These are phyloP conservation scores for Stichopus horrens DNA, from an alignment of 53 echinoderm and acorn worm species.

Conservation along the genomic window DNA sequence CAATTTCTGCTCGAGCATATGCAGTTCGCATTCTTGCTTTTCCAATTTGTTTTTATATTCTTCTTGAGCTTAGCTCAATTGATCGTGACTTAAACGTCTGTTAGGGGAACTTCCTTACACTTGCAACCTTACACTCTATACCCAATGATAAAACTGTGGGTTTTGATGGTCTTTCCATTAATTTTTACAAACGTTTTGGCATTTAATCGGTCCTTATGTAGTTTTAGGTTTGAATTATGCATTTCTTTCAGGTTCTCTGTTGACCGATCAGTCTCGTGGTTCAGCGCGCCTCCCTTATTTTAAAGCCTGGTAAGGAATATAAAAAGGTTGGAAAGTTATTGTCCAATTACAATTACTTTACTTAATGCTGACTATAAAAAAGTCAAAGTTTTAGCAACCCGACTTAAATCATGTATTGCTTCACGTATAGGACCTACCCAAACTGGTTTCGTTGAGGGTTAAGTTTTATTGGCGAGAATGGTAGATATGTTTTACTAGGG, in stretches of 20 bases:
- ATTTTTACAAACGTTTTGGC: constrained; percentile 15
- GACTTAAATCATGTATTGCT: not conserved
- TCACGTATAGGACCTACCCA: not conserved
- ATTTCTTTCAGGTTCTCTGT: not conserved
- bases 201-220: not conserved
- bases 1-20: too few relatives aligned
- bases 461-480: constrained; percentile 11
- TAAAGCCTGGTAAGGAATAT: not conserved
- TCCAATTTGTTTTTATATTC: too few relatives aligned
- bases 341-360: not conserved
- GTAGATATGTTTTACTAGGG: constrained; percentile 8
- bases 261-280: not conserved
- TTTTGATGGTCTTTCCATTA: too few relatives aligned
- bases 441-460: not conserved
- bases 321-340: not conserved
- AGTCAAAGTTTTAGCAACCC: not conserved
- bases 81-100: too few relatives aligned
- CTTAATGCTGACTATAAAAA: constrained; percentile 5
- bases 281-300: not conserved
- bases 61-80: too few relatives aligned
- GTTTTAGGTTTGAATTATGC: not conserved
- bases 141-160: too few relatives aligned
- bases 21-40: too few relatives aligned
- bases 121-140: too few relatives aligned
- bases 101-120: too few relatives aligned